phyloP scores from a whole-genome alignment of 2,888 invertebrate genomes.

The Lasioglossum calceatum region DNA sequence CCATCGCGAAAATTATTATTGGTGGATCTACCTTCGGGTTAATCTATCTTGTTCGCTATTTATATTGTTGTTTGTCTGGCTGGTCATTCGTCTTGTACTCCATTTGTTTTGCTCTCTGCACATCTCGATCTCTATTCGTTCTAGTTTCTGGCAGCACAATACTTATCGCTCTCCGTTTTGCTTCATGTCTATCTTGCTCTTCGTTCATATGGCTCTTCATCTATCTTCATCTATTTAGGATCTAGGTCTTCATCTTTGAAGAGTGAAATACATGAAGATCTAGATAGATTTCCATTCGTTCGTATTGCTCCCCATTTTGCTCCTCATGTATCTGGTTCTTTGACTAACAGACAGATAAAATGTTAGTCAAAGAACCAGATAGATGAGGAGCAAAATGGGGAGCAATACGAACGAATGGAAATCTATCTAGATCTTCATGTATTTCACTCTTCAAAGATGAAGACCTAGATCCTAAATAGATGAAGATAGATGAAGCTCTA shows the following conservation, averaged over 20 bases:
- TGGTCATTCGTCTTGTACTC: not conserved
- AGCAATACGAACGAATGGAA: too few relatives aligned
- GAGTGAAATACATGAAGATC: not conserved
- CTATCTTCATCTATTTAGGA: not conserved
- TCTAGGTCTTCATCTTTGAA: not conserved
- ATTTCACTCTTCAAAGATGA: too few relatives aligned
- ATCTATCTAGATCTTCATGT: too few relatives aligned
- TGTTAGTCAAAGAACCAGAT: too few relatives aligned
- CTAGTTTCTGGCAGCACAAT: too few relatives aligned
- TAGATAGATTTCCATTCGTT: not conserved
- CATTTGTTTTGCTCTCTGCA: not conserved
- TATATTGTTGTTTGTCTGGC: not conserved
- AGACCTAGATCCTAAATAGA: too few relatives aligned
- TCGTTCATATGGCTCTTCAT: not conserved
- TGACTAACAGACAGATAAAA: too few relatives aligned
- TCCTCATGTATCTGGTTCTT: not conserved
- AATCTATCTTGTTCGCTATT: not conserved
- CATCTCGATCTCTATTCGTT: not conserved
- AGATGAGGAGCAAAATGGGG: too few relatives aligned
- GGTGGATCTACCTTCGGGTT: not conserved
- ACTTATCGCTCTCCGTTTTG: not conserved
- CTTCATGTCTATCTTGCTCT: not conserved
- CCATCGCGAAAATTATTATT: not conserved
- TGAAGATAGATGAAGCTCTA: too few relatives aligned
- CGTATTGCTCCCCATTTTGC: not conserved